Evolutionary conservation across 2,113 vertebrate genomes (phyloP).

Genomic region (Lontra canadensis): DNA sequence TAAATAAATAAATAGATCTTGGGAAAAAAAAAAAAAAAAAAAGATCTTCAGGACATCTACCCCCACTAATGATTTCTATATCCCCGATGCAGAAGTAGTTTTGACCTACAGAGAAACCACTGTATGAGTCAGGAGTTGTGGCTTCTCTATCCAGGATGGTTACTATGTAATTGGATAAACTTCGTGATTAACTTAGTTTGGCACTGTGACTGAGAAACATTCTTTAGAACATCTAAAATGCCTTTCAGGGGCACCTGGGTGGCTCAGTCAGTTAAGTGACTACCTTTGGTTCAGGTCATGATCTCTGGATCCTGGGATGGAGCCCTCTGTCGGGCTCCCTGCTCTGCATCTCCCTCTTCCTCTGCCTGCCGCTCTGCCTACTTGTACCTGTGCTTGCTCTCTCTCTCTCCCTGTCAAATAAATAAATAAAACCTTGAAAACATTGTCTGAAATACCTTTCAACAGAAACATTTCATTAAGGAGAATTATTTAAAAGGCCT

Average conservation of each 20-base stretch:
- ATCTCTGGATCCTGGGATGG: not conserved
- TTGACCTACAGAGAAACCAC: not conserved
- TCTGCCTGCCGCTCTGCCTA: not conserved
- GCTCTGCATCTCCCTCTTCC: not conserved
- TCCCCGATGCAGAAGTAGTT: not conserved
- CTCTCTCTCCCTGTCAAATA: not conserved
- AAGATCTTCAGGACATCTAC: not conserved
- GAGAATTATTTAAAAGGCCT: not conserved
- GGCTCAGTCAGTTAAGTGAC: not conserved
- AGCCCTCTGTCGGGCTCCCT: no score
- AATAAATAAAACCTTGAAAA: not conserved
- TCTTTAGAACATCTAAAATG: not conserved
- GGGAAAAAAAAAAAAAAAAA: not conserved
- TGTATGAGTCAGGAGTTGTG: not conserved
- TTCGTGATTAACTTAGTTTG: not conserved
- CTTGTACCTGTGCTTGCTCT: not conserved
- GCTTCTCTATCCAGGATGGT: not conserved
- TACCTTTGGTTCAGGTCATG: not conserved
- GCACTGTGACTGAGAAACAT: not conserved
- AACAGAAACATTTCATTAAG: not conserved
- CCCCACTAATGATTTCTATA: no score
- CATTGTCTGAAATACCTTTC: not conserved
- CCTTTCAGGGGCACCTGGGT: not conserved
- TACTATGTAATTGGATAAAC: not conserved
- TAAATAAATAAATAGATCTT: not conserved